Base-by-base conservation (phyloP, 2,888 invertebrate genomes). In the Nemoura dubitans region DNA sequence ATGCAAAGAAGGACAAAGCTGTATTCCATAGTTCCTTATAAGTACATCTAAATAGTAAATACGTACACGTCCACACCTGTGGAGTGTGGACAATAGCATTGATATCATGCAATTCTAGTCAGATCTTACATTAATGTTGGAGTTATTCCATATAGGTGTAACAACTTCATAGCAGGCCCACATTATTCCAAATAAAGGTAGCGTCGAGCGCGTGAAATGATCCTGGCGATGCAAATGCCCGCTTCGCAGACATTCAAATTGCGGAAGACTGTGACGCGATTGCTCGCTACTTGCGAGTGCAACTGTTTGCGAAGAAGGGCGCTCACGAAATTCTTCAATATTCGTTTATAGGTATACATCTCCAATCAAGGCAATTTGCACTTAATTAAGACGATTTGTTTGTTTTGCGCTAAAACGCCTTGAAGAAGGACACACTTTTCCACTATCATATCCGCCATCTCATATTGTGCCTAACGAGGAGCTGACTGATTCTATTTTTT, bases 141-240 rank as follows among this genome's bases (percentile, higher is more conserved):
- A 28, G 26, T 59, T 76, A 76, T 76, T 59, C 84, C 84, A 84
- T 84, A 83, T 83, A 59, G 59, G 84, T 59, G 84, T 84, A 84
- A 76, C 84, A 84, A 76, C 28, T 76, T 84, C 26, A 84, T 84
- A 28, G 2, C 76, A 21, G 84, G 76, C 84, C 83, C 25, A 30
- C 83, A 83, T 83, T 83, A 83, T 42, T 83, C 83, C 83, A 83
- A 83, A 83, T 83, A 83, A 42, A 83, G 83, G n/a, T n/a, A n/a
- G n/a, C n/a, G n/a, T n/a, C 21, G 21, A 43, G 25, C 42, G 59
- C 59, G 42, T 83, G 26, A 78, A 81, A 59, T 30, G 26, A 76
- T 29, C 28, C 7, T 76, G 29, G 26, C 59, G 27, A 76, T 59
- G 59, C 84, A 76, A 76, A 76, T 84, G 84, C 28, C 84, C 84